Evolutionary conservation across 1,140 invertebrate species (phyloP).

Genomic region (Cydia strobilella): DNA sequence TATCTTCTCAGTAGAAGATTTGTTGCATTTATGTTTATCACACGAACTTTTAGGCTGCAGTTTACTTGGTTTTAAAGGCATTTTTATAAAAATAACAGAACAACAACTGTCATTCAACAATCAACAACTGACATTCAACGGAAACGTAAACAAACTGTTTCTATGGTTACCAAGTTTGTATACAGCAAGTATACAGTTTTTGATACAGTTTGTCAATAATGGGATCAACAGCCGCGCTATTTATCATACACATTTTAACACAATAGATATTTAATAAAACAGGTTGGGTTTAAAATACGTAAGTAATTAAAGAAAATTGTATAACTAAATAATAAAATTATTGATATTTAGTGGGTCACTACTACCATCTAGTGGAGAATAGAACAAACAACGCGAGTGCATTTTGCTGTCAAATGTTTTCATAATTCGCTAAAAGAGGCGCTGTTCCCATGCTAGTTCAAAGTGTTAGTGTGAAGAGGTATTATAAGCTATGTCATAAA

Average conservation of each 20-base stretch:
- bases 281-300: background rate
- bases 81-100: background rate
- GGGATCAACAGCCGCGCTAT: background rate
- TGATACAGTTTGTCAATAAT: background rate
- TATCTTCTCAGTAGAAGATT: background rate
- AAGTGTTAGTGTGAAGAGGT: too few relatives aligned
- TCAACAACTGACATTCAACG: slow-evolving; percentile 13
- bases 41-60: background rate
- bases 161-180: slow-evolving; percentile 35
- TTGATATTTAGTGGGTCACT: background rate
- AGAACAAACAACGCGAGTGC: background rate
- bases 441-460: background rate
- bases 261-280: too few relatives aligned
- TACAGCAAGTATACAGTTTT: too few relatives aligned
- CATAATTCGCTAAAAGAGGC: background rate
- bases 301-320: background rate
- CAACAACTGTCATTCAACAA: background rate
- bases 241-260: background rate
- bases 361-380: slow-evolving; percentile 26
- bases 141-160: slow-evolving; percentile 35
- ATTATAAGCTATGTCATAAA: too few relatives aligned
- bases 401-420: background rate
- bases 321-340: background rate
- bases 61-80: slow-evolving; percentile 9
- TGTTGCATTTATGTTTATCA: slow-evolving; percentile 16